Evolutionary conservation across 2,888 invertebrate species (phyloP).

Genomic region (Pristionchus arcanus): DNA sequence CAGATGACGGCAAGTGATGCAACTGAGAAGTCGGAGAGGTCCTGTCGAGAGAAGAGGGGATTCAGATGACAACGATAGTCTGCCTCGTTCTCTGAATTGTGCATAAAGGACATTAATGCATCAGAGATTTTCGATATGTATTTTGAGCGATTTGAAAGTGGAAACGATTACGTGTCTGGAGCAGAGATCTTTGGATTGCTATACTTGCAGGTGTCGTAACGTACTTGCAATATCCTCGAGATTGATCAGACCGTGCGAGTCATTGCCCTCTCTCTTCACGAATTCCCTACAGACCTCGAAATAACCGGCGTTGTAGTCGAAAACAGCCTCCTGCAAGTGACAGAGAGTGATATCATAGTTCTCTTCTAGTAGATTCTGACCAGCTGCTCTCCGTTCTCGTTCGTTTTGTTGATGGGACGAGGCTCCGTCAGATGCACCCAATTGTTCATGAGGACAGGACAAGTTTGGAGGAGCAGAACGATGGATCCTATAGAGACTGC

Average conservation of each 20-base stretch:
- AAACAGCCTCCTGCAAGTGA: slow-evolving; percentile 70
- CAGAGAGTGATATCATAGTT: neutral
- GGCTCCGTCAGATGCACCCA: slow-evolving; percentile 78
- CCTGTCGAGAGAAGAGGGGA: slow-evolving; percentile 72
- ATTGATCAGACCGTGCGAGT: slow-evolving; percentile 57
- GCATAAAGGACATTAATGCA: neutral
- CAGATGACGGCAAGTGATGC: slow-evolving; percentile 74
- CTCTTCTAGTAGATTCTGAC: slow-evolving; percentile 59
- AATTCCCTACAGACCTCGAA: slow-evolving; percentile 75
- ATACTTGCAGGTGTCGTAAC: neutral
- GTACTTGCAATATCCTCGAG: slow-evolving; percentile 66
- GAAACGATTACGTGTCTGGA: neutral
- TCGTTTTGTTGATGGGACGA: slow-evolving; percentile 74
- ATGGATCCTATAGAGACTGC: slow-evolving; percentile 63
- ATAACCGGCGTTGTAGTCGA: slow-evolving; percentile 76
- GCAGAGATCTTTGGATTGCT: too few relatives aligned
- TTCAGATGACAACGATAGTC: slow-evolving; percentile 73
- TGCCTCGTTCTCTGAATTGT: slow-evolving; percentile 60
- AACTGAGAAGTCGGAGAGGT: slow-evolving; percentile 75
- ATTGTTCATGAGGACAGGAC: slow-evolving; percentile 70
- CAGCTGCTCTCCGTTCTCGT: slow-evolving; percentile 75
- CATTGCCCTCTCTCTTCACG: slow-evolving; percentile 60
- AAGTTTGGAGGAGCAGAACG: slow-evolving; percentile 65
- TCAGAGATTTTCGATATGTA: neutral
- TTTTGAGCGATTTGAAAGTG: neutral